Evolutionary conservation across 2,113 vertebrate genomes (phyloP).

Genomic region (Rhea pennata): DNA sequence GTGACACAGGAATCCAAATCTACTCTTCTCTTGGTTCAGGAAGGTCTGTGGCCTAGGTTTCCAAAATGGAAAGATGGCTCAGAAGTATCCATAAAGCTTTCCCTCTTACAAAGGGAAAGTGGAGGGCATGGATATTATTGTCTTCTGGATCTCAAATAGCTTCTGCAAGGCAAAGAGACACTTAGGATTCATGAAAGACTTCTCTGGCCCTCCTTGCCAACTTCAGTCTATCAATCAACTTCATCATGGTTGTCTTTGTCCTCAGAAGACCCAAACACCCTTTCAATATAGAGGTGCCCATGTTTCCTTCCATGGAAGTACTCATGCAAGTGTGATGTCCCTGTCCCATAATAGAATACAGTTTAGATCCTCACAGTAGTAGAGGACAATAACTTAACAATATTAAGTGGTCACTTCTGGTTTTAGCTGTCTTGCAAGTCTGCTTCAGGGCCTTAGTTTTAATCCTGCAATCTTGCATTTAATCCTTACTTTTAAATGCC

Average conservation of each 20-base stretch:
- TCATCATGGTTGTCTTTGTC: neutral
- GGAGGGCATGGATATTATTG: neutral
- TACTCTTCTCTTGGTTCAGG: neutral
- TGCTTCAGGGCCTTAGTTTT: neutral
- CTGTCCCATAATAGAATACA: neutral
- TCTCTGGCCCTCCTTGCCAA: neutral
- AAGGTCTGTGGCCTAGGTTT: neutral
- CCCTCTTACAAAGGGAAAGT: neutral
- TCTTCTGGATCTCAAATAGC: neutral
- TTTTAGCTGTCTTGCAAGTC: neutral
- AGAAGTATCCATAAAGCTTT: neutral
- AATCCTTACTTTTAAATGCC: neutral
- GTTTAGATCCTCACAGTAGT: neutral
- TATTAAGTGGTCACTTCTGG: neutral
- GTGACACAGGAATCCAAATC: neutral
- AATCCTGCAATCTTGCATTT: neutral
- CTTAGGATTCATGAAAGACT: neutral
- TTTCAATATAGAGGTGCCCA: neutral
- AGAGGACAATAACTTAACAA: neutral
- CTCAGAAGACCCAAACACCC: neutral
- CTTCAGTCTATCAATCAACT: neutral
- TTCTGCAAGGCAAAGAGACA: neutral
- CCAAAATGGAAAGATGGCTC: neutral
- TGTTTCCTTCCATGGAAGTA: accelerated
- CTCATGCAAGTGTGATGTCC: neutral